Conservation (phyloP, 2,888 invertebrate genomes). For the Acanthosoma haemorrhoidale region DNA sequence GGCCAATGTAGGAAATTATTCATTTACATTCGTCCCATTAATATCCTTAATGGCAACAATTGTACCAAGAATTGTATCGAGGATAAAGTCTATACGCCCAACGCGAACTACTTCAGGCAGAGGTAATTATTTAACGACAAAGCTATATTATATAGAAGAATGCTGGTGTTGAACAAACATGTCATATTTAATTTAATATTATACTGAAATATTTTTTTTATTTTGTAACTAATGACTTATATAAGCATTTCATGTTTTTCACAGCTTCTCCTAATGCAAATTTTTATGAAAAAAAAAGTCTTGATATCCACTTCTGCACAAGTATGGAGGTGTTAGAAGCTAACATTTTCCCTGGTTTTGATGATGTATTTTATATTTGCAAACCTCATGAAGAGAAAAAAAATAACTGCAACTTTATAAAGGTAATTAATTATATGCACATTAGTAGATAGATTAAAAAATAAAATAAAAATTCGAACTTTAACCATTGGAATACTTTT, state of each 20-base stretch:
- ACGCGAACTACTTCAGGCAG: slow-evolving; percentile 7
- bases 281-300: not conserved
- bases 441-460: too few species aligned
- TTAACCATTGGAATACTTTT: too few species aligned
- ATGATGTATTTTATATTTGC: slow-evolving; percentile 13
- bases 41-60: slow-evolving; percentile 42
- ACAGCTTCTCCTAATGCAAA: not conserved
- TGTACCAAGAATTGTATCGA: slow-evolving; percentile 39
- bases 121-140: not conserved
- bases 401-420: not conserved
- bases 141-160: too few species aligned
- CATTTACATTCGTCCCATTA: slow-evolving; percentile 43
- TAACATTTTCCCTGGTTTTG: slow-evolving; percentile 1
- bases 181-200: too few species aligned
- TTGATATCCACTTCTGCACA: slow-evolving; percentile 4
- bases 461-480: too few species aligned
- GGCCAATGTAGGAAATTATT: slow-evolving; percentile 36
- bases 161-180: too few species aligned
- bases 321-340: not conserved
- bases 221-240: not conserved
- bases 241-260: not conserved
- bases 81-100: slow-evolving; percentile 22
- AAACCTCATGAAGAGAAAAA: not conserved
- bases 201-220: not conserved
- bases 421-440: not conserved